Evolutionary conservation across 2,888 invertebrate species (phyloP), one percentile per base, ranked within the genome.

Genomic region (Diarsia mendica): DNA sequence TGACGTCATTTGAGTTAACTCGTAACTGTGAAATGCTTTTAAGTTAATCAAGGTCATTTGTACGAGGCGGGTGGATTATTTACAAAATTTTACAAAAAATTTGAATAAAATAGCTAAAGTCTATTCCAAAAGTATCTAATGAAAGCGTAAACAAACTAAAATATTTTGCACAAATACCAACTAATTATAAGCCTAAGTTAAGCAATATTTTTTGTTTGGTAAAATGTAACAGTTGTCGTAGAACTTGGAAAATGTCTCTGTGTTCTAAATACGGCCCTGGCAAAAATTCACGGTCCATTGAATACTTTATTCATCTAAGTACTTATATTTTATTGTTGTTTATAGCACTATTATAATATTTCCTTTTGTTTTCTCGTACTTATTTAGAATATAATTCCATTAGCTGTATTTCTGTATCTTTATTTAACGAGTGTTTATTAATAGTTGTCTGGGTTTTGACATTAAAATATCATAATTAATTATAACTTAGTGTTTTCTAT

Each of bases 321-420:
- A 60, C 44, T 75, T 76, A 67, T 46, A 60, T 76, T 60, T 60
- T 44, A 75, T 67, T 76, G 44, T 67, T 76, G 58, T 67, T 76
- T 67, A 60, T 44, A 15, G 44, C 44, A 11, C n/a, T 9, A 9
- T 33, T 46, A 51, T 60, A 39, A 46, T 46, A 18, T 53, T 33
- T 39, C 18, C 5, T 73, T 61, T 55, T 49, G 18, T 28, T 64
- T 49, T 51, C 15, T 46, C 23, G n/a, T 39, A 15, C 23, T n/a
- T n/a, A n/a, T n/a, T n/a, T n/a, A n/a, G n/a, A n/a, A n/a, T n/a
- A n/a, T n/a, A n/a, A n/a, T n/a, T n/a, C n/a, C n/a, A n/a, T 48
- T 15, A 23, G n/a, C 15, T 44, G 18, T 49, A 28, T 28, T 72
- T 51, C 1, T 44, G 11, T 49, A 18, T 18, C 39, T 61, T 8